phyloP scores from a whole-genome alignment of 2,888 invertebrate genomes.

The Vandiemenella viatica region DNA sequence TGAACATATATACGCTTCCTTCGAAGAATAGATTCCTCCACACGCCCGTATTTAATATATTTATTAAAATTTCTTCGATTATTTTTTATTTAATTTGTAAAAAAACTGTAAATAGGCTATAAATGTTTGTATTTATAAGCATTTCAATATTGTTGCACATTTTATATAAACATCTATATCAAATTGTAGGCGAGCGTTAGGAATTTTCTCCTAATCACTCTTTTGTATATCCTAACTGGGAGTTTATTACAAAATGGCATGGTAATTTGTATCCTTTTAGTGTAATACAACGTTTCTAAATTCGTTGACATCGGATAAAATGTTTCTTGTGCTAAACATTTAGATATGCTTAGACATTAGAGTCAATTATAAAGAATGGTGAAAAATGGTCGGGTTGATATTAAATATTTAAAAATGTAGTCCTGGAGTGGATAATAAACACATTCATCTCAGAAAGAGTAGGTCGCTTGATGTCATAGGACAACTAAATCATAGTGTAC shows the following conservation, averaged over 20 bases:
- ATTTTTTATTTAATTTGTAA: too few species aligned
- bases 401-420: conserved; percentile 1
- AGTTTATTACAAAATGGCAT: conserved; percentile 12
- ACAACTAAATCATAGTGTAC: not conserved
- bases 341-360: conserved; percentile 8
- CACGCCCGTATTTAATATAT: too few species aligned
- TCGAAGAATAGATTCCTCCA: too few species aligned
- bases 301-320: conserved; percentile 7
- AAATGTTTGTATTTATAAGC: too few species aligned
- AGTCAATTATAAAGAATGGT: conserved; percentile 7
- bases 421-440: not conserved
- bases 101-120: too few species aligned
- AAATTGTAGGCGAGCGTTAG: not conserved
- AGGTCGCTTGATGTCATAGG: not conserved
- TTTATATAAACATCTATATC: conserved; percentile 10
- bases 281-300: conserved; percentile 7
- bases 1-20: too few species aligned
- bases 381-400: too few species aligned
- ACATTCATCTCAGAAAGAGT: not conserved
- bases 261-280: conserved; percentile 18
- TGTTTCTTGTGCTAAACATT: conserved; percentile 11
- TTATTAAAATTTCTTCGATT: too few species aligned
- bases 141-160: conserved; percentile 13
- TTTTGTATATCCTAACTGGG: not conserved
- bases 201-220: not conserved